Evolutionary conservation across 2,113 vertebrate species (phyloP), one percentile per base, ranked within the genome.

Genomic region (Pelodiscus sinensis): DNA sequence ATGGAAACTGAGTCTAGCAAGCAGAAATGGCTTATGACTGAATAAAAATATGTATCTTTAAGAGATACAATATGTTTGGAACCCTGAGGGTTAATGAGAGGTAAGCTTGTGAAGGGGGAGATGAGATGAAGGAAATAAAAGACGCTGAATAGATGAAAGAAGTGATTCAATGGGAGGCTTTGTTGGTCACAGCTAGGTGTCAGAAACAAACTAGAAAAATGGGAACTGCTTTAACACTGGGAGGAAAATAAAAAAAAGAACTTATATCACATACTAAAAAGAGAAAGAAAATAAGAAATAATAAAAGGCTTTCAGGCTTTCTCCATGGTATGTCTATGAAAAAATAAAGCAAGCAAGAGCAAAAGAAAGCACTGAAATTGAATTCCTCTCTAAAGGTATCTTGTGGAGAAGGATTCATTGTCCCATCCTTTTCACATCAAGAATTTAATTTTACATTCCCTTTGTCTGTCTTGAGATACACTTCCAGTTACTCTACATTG

Each of bases 191-290:
- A 98, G 97, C 94, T 95, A 97, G 97, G 94, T 97, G 92, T 98
- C 96, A 98, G 97, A 98, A 98, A 97, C 97, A 98, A 97, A 97
- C 97, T 96, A 96, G 97, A 97, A 97, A 98, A 98, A 97, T 93
- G 77, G 94, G 80, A 97, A 97, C 96, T 94, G 94, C 97, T 96
- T 98, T 97, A 97, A 97, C 94, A 97, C 91, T 92, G 88, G 82
- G 95, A 97, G 88, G 92, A 96, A 98, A 95, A 96, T 96, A 58
- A 56, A 92, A 93, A 92, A 96, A 94, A 95, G 92, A 97, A 97
- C 90, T 93, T 98, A 95, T 90, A 89, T 77, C 90, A 96, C 81
- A 94, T 96, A 96, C 87, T 91, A 97, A 97, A 97, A 97, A 95
- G 97, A 91, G 95, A 97, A 96, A 97, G 94, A 96, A 97, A 98